Evolutionary conservation across 1,140 invertebrate species (phyloP).

Genomic region (Choristoneura fumiferana): DNA sequence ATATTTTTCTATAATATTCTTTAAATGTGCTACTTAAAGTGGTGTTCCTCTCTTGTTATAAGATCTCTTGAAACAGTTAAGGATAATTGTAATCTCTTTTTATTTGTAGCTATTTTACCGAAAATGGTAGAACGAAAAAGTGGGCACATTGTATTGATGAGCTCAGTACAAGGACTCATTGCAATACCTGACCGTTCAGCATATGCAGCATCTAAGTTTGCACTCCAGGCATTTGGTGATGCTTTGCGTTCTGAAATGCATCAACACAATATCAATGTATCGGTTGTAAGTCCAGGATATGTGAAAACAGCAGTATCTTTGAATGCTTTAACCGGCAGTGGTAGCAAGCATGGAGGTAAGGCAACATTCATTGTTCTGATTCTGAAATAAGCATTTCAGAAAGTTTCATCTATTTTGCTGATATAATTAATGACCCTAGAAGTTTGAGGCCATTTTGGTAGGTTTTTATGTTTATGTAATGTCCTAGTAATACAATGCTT

Average conservation of each 20-base stretch:
- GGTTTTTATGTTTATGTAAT: too few species aligned
- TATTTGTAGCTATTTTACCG: conserved; percentile 84
- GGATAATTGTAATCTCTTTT: too few species aligned
- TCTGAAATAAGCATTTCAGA: too few species aligned
- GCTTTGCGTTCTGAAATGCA: conserved; percentile 89
- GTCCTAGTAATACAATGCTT: too few species aligned
- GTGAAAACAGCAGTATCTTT: conserved; percentile 92
- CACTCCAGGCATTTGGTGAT: conserved; percentile 93
- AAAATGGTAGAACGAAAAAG: conserved; percentile 87
- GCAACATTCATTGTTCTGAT: conserved; percentile 8
- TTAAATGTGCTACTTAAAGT: too few species aligned
- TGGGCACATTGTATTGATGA: conserved; percentile 94
- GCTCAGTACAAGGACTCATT: conserved; percentile 95
- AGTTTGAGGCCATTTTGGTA: too few species aligned
- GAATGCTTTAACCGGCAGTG: conserved; percentile 91
- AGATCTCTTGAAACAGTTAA: too few species aligned
- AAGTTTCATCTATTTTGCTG: too few species aligned
- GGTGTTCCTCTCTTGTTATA: too few species aligned
- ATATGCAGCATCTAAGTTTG: conserved; percentile 97
- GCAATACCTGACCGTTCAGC: conserved; percentile 92
- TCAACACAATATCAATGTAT: conserved; percentile 87
- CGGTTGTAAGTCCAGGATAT: conserved; percentile 92
- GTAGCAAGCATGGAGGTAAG: conserved; percentile 88
- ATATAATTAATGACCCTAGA: too few species aligned
- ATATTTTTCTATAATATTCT: conserved; percentile 16